These are phyloP conservation scores for Mesorhabditis sp. DNA, from an alignment of 2,888 invertebrate genomes.

Conservation along the genomic window DNA sequence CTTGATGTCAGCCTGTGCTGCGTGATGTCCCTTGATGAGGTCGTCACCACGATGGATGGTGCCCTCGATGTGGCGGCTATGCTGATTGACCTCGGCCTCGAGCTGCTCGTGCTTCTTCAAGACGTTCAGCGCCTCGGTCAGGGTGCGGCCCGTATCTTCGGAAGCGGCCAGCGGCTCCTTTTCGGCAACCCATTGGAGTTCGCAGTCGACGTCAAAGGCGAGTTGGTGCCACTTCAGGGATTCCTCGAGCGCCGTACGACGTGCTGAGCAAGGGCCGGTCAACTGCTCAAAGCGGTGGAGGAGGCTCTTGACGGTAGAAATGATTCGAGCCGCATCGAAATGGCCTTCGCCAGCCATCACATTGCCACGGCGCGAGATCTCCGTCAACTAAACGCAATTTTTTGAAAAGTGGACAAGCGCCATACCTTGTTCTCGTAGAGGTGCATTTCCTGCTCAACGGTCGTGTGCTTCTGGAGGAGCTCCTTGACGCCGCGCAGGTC, in stretches of 20 bases:
- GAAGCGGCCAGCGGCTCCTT: conserved; percentile 76
- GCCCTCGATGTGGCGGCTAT: conserved; percentile 79
- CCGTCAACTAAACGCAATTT: conserved; percentile 60
- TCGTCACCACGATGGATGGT: conserved; percentile 75
- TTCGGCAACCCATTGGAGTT: conserved; percentile 91
- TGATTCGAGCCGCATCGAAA: conserved; percentile 83
- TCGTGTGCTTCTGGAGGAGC: conserved; percentile 68
- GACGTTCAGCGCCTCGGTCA: conserved; percentile 85
- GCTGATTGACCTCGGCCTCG: conserved; percentile 80
- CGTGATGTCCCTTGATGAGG: conserved; percentile 75
- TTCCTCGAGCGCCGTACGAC: conserved; percentile 78
- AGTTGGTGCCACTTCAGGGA: conserved; percentile 87
- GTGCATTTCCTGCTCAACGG: conserved; percentile 78
- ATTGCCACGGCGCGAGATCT: conserved; percentile 63
- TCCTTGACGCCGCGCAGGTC: conserved; percentile 88
- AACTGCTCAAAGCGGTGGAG: conserved; percentile 68
- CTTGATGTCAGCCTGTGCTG: conserved; percentile 75
- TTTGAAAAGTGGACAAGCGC: background rate
- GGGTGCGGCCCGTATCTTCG: conserved; percentile 72
- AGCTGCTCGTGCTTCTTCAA: conserved; percentile 86
- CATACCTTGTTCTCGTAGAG: conserved; percentile 79
- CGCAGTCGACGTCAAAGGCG: conserved; percentile 84
- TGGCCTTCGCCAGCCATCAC: conserved; percentile 89
- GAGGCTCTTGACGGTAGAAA: conserved; percentile 24
- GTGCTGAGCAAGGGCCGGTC: conserved; percentile 70